Evolutionary conservation across 2,113 vertebrate species (phyloP), one percentile per base, ranked within the genome.

Genomic region (Dermatemys mawii): DNA sequence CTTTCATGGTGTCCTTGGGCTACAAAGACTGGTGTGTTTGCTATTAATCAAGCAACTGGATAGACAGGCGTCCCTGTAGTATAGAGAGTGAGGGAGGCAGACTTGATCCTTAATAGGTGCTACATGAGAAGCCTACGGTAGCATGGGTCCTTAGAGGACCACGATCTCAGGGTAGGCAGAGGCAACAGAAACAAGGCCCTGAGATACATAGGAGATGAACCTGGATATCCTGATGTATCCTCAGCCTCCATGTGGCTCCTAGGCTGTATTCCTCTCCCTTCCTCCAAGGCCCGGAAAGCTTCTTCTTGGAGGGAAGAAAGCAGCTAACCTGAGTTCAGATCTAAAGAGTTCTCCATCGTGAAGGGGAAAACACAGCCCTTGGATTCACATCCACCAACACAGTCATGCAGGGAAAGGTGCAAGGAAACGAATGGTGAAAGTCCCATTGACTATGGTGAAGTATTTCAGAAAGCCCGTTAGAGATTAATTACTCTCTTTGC

Each of bases 401-500:
- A 92, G 26, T 75, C 87, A 26, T 93, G 53, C 12, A 41, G 35
- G 53, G 32, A 87, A 83, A 92, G 86, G 32, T 93, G 63, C 11
- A 41, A 22, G 53, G 27, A 87, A 83, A 93, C 63, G 51, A 54
- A 78, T 50, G 3, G 3, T 6, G 13, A 80, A 80, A 70, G 83
- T 51, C 16, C 41, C 81, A 95, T 88, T 94, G 91, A 87, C 84
- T 46, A 16, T 46, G 38, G 82, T 93, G 93, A 93, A 95, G 87
- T 88, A 87, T 90, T 96, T 93, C 89, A 96, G 79, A 92, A 90
- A 96, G 83, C 57, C 92, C 90, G 82, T 80, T 70, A 88, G 86
- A 79, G 55, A 85, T 91, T 96, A 94, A 95, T 96, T 95, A 96
- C 89, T 76, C 89, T 78, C n/a, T 67, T 41, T 63, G 87, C 86